phyloP scores from a whole-genome alignment of 2,888 invertebrate genomes.

The Elegia similella region DNA sequence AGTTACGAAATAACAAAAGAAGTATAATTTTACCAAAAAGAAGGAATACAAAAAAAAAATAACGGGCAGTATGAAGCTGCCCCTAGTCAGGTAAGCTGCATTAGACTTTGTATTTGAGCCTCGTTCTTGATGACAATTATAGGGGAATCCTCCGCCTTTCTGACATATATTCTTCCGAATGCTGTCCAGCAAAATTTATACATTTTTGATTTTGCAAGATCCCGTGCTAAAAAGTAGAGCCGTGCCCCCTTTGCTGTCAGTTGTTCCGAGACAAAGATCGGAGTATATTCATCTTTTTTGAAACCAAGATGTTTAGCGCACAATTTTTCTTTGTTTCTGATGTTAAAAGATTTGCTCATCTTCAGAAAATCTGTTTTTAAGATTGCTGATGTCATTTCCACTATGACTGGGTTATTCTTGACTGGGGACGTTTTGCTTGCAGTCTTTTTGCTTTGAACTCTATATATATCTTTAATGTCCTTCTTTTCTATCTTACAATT shows the following conservation, averaged over 20 bases:
- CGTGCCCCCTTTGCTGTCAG: neutral
- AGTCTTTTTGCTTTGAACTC: neutral
- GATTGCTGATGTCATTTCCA: neutral
- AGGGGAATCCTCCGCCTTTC: neutral
- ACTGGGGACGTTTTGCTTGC: too few relatives aligned
- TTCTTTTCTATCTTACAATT: neutral
- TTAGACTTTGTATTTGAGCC: neutral
- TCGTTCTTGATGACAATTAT: neutral
- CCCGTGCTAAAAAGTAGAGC: neutral
- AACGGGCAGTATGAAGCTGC: too few relatives aligned
- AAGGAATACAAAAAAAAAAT: too few relatives aligned
- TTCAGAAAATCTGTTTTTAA: neutral
- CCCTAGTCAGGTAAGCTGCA: neutral
- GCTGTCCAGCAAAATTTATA: conserved; percentile 2
- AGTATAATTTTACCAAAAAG: too few relatives aligned
- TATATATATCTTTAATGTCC: conserved; percentile 1
- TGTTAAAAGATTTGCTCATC: neutral
- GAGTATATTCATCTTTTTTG: neutral
- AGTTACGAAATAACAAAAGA: too few relatives aligned
- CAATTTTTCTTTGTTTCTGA: neutral
- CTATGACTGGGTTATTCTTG: neutral
- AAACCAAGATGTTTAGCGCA: conserved; percentile 1
- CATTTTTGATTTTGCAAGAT: neutral
- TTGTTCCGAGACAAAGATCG: conserved; percentile 4
- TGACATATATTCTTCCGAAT: neutral